Evolutionary conservation across 2,113 vertebrate species (phyloP), one percentile per base, ranked within the genome.

Genomic region (Apteryx mantelli): DNA sequence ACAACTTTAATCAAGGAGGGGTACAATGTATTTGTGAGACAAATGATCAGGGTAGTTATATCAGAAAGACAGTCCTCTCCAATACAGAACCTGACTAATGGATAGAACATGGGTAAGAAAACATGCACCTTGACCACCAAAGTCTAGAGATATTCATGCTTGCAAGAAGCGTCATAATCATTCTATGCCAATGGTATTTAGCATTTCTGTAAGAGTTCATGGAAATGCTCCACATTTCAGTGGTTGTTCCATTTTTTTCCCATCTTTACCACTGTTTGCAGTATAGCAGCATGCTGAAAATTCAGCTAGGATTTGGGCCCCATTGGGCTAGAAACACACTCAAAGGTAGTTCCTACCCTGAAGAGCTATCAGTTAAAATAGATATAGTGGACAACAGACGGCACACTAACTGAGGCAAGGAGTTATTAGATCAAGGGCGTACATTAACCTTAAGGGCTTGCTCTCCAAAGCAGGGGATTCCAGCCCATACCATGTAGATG

Each of bases 1-100:
- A 84, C 82, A 92, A 53, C 86, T 93, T 95, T 92, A 92, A 91
- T 87, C 40, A 30, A 91, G 75, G 11, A 56, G 52, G 74, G 61
- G 38, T 80, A 61, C 48, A 15, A 60, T 19, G 52, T 64, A 52
- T 96, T 79, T 84, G 87, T 88, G 93, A 96, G 87, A 95, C 75
- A 92, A 95, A 95, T 26, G 66, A 92, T 40, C 84, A 78, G 50
- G 55, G 73, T 40, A 83, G 80, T 71, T 61, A 5, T 36, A 82
- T 17, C 32, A 73, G 83, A 85, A 90, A 75, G 70, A 85, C 24
- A 26, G 63, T 55, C 25, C 53, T 32, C 40, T 44, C 66, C 69
- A 18, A 60, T 9, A 13, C 2, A 1, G 56, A 56, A 7, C 73
- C 34, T 40, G 17, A 42, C 34, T 66, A 68, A 86, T 4, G 61